Conservation (phyloP, 2,797 vertebrate species). For the Scarus forsteni region DNA sequence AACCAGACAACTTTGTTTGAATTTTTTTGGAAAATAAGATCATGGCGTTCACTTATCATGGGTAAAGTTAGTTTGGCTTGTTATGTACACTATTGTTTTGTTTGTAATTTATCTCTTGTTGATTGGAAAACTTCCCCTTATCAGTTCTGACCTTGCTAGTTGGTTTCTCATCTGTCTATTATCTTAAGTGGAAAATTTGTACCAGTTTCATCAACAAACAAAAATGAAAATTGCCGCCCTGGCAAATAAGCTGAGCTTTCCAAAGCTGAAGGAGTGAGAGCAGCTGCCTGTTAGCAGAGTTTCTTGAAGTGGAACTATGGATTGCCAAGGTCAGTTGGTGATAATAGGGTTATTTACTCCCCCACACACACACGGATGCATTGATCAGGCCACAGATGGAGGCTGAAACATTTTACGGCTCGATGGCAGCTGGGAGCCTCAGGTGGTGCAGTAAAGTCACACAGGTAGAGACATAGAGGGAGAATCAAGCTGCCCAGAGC, state of each 20-base stretch:
- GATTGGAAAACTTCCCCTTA: background rate
- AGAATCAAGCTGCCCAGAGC: constrained; percentile 47
- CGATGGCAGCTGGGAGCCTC: constrained; percentile 43
- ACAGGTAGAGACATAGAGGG: constrained; percentile 33
- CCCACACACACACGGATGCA: constrained; percentile 41
- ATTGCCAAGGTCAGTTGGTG: constrained; percentile 30
- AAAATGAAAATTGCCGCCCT: background rate
- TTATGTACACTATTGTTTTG: too few relatives aligned
- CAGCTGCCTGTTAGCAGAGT: constrained; percentile 13
- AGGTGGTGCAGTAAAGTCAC: constrained; percentile 49
- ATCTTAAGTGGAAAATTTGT: too few relatives aligned
- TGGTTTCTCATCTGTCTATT: too few relatives aligned
- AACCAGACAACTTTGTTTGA: too few relatives aligned
- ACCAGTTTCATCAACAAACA: background rate
- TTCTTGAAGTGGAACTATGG: constrained; percentile 1
- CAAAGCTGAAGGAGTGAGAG: background rate
- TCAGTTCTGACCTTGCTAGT: too few relatives aligned
- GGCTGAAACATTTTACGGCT: constrained; percentile 23
- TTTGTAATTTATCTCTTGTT: too few relatives aligned
- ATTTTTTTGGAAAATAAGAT: too few relatives aligned
- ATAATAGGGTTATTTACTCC: constrained; percentile 24
- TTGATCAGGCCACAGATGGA: constrained; percentile 59
- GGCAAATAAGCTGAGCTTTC: background rate
- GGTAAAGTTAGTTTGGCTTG: too few relatives aligned
- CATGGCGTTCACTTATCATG: too few relatives aligned